Evolutionary conservation across 1,140 invertebrate genomes (phyloP), one percentile per base, ranked within the genome.

Genomic region (Augochlora pura): DNA sequence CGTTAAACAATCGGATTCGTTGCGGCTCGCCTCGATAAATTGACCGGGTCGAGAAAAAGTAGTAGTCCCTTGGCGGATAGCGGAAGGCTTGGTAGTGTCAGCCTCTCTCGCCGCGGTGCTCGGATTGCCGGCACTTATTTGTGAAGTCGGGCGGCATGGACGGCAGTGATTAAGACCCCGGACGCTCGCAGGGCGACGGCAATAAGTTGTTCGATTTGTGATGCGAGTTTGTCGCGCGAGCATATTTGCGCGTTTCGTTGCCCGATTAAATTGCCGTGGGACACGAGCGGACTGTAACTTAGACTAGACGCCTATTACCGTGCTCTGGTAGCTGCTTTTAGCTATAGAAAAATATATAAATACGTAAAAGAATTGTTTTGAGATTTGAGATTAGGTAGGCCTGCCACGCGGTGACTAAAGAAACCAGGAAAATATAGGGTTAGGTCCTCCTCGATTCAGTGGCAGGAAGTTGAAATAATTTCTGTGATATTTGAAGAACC

Each of bases 201-300:
- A 62, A 60, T 80, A 80, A 74, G 63, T 66, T 74, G 32, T 16
- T 49, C 46, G 60, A 78, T 78, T 78, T 78, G 76, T 46, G 76
- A 78, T n/a, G 32, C 76, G 23, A 78, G 59, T 64, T 59, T 52
- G 57, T 71, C 67, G 68, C 75, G 16, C 75, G n/a, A 67, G 57
- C 59, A 77, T 66, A 63, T 77, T 71, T 46, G n/a, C 54, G 60
- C 71, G 77, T 65, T 80, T 67, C 71, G 38, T 66, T 54, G 39
- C 52, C 14, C 4, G n/a, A 60, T 63, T 65, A 74, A 65, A 75
- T 67, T 49, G 38, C 71, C 27, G 21, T 8, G 16, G 54, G 42
- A 54, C 76, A 46, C 16, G 12, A 6, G 7, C 32, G 32, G 4
- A 32, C 32, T 4, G 32, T 32, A 2, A 32, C 32, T 4, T 2